phyloP scores from a whole-genome alignment of 2,888 invertebrate genomes.

The Chrysodeixis includens region DNA sequence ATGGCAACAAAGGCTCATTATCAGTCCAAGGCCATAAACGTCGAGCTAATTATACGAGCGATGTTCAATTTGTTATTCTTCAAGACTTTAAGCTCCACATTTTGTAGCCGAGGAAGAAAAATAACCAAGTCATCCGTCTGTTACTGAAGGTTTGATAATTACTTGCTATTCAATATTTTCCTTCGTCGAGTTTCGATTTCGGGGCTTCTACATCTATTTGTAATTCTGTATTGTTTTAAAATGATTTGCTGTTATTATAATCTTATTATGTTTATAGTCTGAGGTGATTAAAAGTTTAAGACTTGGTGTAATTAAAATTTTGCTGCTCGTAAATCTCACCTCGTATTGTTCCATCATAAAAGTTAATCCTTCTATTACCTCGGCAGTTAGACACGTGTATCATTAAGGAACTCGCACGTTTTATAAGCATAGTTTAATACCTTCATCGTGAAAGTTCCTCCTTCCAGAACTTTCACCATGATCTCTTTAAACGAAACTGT shows the following conservation, averaged over 20 bases:
- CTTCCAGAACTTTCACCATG: not conserved
- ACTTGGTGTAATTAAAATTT: not conserved
- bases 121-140: constrained; percentile 24
- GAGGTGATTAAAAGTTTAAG: constrained; percentile 1
- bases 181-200: not conserved
- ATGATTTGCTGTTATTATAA: not conserved
- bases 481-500: too few relatives aligned
- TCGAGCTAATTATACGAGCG: not conserved
- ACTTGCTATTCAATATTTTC: constrained; percentile 1
- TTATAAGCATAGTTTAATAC: constrained; percentile 30
- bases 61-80: constrained; percentile 1
- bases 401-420: constrained; percentile 27
- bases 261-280: not conserved
- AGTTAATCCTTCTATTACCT: constrained; percentile 5
- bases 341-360: not conserved
- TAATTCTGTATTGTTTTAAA: not conserved
- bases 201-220: not conserved
- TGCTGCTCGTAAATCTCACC: not conserved
- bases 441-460: constrained; percentile 9
- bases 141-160: not conserved
- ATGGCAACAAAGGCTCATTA: not conserved
- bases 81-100: not conserved
- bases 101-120: not conserved
- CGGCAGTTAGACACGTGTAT: constrained; percentile 21
- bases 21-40: not conserved